These are phyloP conservation scores for Amia ocellicauda DNA, from an alignment of 2,113 vertebrate genomes.

Conservation along the genomic window DNA sequence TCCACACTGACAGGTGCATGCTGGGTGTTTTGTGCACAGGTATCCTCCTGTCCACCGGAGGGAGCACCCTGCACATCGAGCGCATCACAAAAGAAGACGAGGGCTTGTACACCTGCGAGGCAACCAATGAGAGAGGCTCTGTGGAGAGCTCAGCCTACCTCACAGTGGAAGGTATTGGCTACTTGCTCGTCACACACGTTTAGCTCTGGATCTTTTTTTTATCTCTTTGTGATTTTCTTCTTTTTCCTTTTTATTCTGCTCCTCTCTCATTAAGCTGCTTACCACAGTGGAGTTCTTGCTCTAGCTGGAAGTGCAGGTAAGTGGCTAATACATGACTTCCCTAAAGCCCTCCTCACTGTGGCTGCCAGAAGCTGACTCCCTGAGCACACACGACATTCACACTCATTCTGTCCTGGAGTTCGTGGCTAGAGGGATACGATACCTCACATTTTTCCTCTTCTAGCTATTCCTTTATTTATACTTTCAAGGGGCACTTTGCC, in stretches of 20 bases:
- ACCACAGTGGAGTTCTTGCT: constrained; percentile 13
- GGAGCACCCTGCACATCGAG: constrained; percentile 82
- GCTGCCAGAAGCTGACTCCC: no score
- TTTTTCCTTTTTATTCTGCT: constrained; percentile 13
- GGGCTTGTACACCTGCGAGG: constrained; percentile 83
- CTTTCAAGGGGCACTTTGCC: no score
- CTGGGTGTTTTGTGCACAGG: constrained; percentile 59
- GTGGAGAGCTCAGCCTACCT: constrained; percentile 79
- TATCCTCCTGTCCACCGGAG: constrained; percentile 78
- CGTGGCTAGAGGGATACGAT: no score
- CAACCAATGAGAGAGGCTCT: constrained; percentile 80
- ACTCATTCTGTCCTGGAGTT: no score
- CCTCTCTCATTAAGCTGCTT: constrained; percentile 3
- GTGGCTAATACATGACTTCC: constrained; percentile 23
- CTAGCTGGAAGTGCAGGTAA: constrained; percentile 15
- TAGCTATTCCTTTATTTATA: no score
- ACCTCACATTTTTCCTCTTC: no score
- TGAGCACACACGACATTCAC: no score
- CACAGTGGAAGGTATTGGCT: constrained; percentile 76
- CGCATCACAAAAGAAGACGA: constrained; percentile 84
- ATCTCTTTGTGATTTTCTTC: constrained; percentile 37
- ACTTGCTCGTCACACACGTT: constrained; percentile 4
- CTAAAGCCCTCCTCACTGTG: not conserved
- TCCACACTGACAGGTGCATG: not conserved
- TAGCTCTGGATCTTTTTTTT: constrained; percentile 21